Percentiles rank a stretch among this genome's conserved stretches.
phyloP scores from a whole-genome alignment of 2,113 vertebrate species.

The Anarhynchus alexandrinus region DNA sequence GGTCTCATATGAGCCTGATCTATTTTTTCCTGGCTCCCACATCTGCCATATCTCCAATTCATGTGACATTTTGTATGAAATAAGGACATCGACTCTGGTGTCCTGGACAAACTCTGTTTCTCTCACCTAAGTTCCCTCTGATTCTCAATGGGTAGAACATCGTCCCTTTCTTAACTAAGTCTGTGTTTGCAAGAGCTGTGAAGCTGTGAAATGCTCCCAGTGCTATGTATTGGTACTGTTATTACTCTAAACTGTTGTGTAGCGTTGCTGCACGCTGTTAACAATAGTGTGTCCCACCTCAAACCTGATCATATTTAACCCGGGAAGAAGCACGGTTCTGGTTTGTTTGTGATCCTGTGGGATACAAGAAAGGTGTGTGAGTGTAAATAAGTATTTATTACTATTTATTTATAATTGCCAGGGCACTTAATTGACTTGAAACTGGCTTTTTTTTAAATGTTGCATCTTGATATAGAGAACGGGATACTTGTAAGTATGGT shows the following conservation, averaged over 20 bases:
- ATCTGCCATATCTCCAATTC: background rate
- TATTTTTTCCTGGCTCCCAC: background rate
- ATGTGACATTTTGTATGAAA: background rate
- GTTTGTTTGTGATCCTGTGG: background rate
- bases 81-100: background rate
- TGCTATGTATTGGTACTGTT: background rate
- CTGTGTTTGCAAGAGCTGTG: background rate
- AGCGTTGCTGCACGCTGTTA: background rate
- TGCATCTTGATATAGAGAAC: background rate
- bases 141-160: background rate
- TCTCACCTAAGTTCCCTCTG: background rate
- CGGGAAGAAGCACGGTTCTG: background rate
- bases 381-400: slow-evolving; percentile 45
- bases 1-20: background rate
- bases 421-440: background rate
- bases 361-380: background rate
- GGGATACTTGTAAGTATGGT: background rate
- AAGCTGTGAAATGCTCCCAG: slow-evolving; percentile 6
- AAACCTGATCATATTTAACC: background rate
- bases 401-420: slow-evolving; percentile 46
- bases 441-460: background rate
- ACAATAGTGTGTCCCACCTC: background rate
- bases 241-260: background rate
- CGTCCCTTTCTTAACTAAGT: background rate
- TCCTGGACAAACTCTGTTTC: background rate